These are phyloP conservation scores for Sthenelais limicola DNA, from an alignment of 2,888 invertebrate species.

Conservation along the genomic window DNA sequence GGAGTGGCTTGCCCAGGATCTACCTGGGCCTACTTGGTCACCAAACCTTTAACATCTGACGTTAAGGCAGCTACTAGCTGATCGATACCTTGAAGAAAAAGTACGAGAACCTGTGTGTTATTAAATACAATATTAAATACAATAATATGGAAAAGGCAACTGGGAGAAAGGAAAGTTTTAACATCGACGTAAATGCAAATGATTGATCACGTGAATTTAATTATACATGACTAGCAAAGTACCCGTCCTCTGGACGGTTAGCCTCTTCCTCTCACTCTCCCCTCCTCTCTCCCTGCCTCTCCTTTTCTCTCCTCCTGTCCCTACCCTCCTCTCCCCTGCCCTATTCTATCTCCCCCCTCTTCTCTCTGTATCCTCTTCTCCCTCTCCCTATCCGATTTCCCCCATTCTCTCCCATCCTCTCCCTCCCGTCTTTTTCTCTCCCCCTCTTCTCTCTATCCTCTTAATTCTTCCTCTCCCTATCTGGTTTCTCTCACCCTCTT, in stretches of 20 bases:
- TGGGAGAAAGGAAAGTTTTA: not conserved
- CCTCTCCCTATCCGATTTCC: not conserved
- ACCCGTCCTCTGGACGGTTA: too few species aligned
- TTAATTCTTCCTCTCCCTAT: not conserved
- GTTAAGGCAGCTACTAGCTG: constrained; percentile 89
- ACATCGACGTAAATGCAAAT: not conserved
- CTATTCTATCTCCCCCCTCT: not conserved
- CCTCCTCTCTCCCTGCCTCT: too few species aligned
- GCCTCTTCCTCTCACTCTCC: too few species aligned
- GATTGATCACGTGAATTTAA: not conserved
- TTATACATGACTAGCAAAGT: too few species aligned
- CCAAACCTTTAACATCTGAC: constrained; percentile 86
- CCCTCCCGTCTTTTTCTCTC: not conserved
- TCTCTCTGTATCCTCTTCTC: not conserved
- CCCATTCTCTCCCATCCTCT: not conserved
- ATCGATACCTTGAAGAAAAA: constrained; percentile 82
- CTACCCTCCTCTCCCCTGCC: too few species aligned
- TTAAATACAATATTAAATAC: not conserved
- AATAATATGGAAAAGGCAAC: not conserved
- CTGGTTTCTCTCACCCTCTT: not conserved
- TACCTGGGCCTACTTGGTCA: constrained; percentile 79
- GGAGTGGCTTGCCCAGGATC: constrained; percentile 80
- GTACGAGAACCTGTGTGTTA: not conserved
- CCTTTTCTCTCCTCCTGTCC: too few species aligned
- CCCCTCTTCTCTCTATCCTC: not conserved